Evolutionary conservation across 2,888 invertebrate genomes (phyloP), one percentile per base, ranked within the genome.

Genomic region (Allygus modestus): DNA sequence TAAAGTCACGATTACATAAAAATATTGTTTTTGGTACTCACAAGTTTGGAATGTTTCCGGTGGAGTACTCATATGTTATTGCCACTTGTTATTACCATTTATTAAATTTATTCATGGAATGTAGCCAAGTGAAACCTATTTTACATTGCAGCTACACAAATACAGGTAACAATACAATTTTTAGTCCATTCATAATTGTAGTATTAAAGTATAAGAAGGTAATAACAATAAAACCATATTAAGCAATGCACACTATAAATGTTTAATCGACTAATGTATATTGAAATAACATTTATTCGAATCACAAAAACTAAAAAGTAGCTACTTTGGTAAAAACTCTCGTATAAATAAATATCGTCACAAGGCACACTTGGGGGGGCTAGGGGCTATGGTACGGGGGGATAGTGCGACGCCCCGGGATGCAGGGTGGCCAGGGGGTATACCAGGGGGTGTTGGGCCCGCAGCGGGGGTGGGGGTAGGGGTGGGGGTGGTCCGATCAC

Each of bases 301-400:
- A 46, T 7, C 5, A 23, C 20, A 54, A 54, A 46, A 17, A 1
- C 23, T 54, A 54, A n/a, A 11, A 12, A 23, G 1, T 54, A 23
- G 54, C 54, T 54, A 54, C 54, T 23, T 54, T 11, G 54, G 54
- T 54, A 20, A 23, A 51, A 54, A 54, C 54, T 54, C 5, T 54
- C 4, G 54, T 54, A 54, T 54, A 54, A 54, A 54, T 51, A 51
- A 51, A 51, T 51, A 51, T 23, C 5, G 23, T 17, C 7, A 17
- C 46, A 1, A 46, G 46, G 20, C 54, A 54, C n/a, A n/a, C n/a
- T 17, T 46, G 2, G 1, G 46, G 54, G 1, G 15, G 51, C 37
- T 11, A 20, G 23, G 1, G 23, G 54, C 54, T 54, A 54, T 4
- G 54, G 54, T 2, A 46, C 46, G 12, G 12, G 17, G 5, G 54